phyloP scores from a whole-genome alignment of 1,140 invertebrate genomes.

The Caenorhabditis remanei region DNA sequence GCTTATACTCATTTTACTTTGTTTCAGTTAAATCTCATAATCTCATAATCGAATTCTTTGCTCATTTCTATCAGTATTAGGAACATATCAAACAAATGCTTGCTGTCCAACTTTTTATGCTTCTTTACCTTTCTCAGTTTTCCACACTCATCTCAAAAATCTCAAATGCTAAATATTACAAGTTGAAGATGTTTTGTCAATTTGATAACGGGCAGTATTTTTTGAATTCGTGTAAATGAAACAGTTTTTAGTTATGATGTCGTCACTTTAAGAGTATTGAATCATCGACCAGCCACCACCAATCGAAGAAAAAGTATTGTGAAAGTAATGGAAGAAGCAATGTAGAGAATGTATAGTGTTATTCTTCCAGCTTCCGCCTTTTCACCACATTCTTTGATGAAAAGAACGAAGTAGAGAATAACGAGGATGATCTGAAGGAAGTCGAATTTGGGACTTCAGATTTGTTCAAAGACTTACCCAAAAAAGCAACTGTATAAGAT shows the following conservation, averaged over 20 bases:
- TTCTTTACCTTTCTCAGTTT: not conserved
- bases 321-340: not conserved
- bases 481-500: constrained; percentile 17
- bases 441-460: too few species aligned
- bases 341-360: not conserved
- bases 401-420: not conserved
- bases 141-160: not conserved
- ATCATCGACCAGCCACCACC: not conserved
- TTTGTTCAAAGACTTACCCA: not conserved
- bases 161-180: not conserved
- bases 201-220: constrained; percentile 29
- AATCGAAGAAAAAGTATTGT: not conserved
- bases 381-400: not conserved
- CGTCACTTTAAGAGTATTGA: not conserved
- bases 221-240: constrained; percentile 18
- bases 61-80: constrained; percentile 34
- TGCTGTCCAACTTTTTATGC: not conserved
- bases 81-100: constrained; percentile 1
- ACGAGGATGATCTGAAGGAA: not conserved
- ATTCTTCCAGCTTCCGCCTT: not conserved
- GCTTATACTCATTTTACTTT: constrained; percentile 21
- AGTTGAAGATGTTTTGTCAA: not conserved
- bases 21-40: not conserved
- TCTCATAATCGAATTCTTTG: not conserved
- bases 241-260: not conserved